Conservation (phyloP, 2,888 invertebrate genomes). For the Machimus rusticus region DNA sequence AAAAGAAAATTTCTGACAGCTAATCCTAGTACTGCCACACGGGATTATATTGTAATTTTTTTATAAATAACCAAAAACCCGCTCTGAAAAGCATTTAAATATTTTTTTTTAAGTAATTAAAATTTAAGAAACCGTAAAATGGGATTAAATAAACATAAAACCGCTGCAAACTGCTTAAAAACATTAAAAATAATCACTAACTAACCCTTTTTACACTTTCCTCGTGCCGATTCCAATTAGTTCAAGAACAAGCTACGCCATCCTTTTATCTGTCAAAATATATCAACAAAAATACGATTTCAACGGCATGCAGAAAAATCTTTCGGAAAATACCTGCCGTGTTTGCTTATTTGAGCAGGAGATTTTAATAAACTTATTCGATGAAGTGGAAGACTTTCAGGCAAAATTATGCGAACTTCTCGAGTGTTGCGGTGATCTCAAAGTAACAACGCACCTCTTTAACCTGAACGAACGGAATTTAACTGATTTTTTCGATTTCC, state of each 20-base stretch:
- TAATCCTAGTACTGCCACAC: not conserved
- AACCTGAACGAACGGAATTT: not conserved
- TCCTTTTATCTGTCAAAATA: not conserved
- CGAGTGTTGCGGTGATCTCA: conserved; percentile 54
- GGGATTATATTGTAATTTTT: not conserved
- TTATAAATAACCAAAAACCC: not conserved
- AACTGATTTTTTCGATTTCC: not conserved
- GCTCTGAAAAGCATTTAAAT: not conserved
- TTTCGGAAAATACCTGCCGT: conserved; percentile 55
- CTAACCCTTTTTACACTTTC: not conserved
- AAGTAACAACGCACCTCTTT: conserved; percentile 47
- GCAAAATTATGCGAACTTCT: conserved; percentile 54
- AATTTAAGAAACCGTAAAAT: not conserved
- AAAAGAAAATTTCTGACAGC: not conserved
- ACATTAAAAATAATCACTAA: not conserved
- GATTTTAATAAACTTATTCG: conserved; percentile 56
- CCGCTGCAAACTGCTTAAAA: not conserved
- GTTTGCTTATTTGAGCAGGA: conserved; percentile 57
- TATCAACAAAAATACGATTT: not conserved
- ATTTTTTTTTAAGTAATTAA: not conserved
- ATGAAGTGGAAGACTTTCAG: conserved; percentile 56
- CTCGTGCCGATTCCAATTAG: not conserved
- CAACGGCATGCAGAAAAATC: conserved; percentile 46
- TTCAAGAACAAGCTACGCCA: not conserved
- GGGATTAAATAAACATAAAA: not conserved